Base-by-base conservation (phyloP, 1,140 invertebrate genomes). In the Lepidurus arcticus region DNA sequence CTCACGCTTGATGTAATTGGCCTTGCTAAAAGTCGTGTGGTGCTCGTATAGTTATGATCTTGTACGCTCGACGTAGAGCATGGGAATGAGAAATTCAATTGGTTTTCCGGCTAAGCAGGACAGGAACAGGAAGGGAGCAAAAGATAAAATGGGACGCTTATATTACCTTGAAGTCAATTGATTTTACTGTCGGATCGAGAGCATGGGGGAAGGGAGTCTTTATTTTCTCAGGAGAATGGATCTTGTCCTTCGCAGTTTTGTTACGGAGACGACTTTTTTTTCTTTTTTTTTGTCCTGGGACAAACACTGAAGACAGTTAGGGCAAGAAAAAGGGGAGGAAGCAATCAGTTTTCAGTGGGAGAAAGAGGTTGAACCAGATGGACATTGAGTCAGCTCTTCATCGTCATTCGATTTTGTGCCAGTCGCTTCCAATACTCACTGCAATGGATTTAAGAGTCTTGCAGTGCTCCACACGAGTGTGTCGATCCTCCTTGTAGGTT, bases 381-480 rank as follows among this genome's bases (percentile, higher is more conserved):
- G 53, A 65, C 53, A 65, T 65, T 65, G 53, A 65, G 53, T 65
- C 53, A 65, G 53, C 53, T 65, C 53, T 65, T 65, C 53, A 65
- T 65, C 53, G 53, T 65, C 21, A 65, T 65, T 65, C 53, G 53
- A 65, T 65, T 65, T 65, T 21, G 53, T 65, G 9, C 53, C 13
- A 16, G 9, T 16, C 13, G 53, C 0, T 65, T 65, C 53, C 53
- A 13, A 21, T 65, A 65, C 53, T 13, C 53, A 11, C 21, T 9
- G 53, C 53, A 65, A 16, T 65, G 53, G 53, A 16, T 21, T 65
- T 16, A n/a, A 65, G 6, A 16, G 53, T 7, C 16, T 21, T n/a
- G 7, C 16, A 65, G 53, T 8, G 21, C 21, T 65, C 53, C 53
- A n/a, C 53, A 65, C 6, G 53, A 65, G 53, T 16, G 21, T n/a